phyloP scores from a whole-genome alignment of 1,140 invertebrate genomes.

The Lucilia cuprina region DNA sequence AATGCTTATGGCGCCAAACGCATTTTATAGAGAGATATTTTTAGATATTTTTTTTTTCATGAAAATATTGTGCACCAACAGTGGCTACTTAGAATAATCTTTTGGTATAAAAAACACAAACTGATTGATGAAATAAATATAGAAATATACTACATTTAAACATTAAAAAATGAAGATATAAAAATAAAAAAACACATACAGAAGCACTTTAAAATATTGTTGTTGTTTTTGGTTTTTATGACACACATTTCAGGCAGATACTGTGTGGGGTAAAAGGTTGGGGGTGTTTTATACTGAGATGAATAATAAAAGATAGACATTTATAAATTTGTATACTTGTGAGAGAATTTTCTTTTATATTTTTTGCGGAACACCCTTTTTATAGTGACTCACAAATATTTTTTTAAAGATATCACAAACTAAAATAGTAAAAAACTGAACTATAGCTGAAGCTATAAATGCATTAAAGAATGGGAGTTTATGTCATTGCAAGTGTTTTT shows the following conservation, averaged over 20 bases:
- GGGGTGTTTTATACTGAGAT: no score
- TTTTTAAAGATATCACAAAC: neutral
- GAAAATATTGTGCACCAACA: no score
- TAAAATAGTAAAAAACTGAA: neutral
- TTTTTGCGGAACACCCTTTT: no score
- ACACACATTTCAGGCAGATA: neutral
- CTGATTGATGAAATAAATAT: conserved; percentile 27
- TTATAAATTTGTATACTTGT: no score
- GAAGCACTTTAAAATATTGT: neutral
- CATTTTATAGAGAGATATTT: no score
- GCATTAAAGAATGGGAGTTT: neutral
- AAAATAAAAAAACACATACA: neutral
- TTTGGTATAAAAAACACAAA: neutral
- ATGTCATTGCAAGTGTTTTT: neutral
- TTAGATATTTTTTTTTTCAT: no score
- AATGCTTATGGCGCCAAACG: no score
- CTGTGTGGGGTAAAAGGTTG: neutral
- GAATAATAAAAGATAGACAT: no score
- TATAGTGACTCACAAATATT: neutral
- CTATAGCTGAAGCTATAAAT: no score
- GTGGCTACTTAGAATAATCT: no score
- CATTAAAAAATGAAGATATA: neutral
- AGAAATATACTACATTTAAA: no score
- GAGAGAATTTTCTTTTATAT: no score
- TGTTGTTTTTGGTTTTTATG: neutral